A percentile compares a stretch with the other conserved stretches of the same genome.
phyloP scores from a whole-genome alignment of 2,113 vertebrate species.

The Megaptera novaeangliae region DNA sequence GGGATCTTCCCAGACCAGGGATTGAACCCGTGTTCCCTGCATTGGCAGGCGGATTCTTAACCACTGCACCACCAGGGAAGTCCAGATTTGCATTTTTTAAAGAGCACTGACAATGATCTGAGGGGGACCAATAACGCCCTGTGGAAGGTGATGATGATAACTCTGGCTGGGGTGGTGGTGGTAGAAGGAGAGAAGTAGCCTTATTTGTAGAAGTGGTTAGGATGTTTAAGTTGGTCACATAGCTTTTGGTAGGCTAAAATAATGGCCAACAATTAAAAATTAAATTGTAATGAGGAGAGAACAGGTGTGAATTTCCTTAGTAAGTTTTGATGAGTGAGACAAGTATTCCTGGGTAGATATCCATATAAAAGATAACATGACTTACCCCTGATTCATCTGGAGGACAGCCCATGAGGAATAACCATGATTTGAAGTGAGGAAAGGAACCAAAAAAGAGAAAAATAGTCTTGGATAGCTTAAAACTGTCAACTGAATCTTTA shows the following conservation, averaged over 20 bases:
- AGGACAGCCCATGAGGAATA: background rate
- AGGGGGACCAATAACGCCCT: background rate
- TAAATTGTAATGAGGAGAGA: background rate
- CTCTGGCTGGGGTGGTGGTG: background rate
- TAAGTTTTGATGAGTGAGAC: background rate
- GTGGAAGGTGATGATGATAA: background rate
- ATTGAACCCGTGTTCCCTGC: no score
- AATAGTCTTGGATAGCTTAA: background rate
- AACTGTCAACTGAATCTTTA: background rate
- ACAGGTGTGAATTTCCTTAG: background rate
- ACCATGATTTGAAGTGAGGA: background rate
- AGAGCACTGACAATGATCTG: background rate
- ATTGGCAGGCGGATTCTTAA: no score
- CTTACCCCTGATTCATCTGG: background rate
- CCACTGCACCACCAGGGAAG: background rate
- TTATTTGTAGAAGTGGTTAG: background rate
- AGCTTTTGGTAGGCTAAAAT: background rate
- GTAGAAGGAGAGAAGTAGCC: background rate
- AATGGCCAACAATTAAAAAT: background rate
- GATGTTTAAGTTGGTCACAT: background rate
- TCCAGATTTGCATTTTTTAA: background rate
- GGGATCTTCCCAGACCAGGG: no score
- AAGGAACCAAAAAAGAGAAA: background rate
- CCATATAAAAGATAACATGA: background rate
- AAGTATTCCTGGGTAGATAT: background rate